Conservation (phyloP, 2,113 vertebrate genomes). For the Gila orcuttii region DNA sequence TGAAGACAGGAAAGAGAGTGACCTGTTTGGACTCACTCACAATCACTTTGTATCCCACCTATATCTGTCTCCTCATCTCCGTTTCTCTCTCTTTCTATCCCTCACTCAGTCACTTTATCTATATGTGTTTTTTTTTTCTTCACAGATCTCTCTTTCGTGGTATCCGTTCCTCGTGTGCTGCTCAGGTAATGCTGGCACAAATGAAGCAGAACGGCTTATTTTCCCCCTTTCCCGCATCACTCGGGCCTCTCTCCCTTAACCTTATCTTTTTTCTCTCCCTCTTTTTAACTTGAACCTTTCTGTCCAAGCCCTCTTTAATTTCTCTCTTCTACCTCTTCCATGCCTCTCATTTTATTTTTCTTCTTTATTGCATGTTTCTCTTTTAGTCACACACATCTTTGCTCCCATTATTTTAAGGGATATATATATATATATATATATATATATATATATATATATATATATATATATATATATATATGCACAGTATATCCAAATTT, state of each 20-base stretch:
- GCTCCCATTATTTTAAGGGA: not conserved
- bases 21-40: constrained; percentile 50
- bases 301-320: not conserved
- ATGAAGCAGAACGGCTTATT: constrained; percentile 62
- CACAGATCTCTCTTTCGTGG: constrained; percentile 8
- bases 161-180: constrained; percentile 40
- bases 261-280: not conserved
- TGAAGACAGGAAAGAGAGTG: constrained; percentile 63
- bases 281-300: not conserved
- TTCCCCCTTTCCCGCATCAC: not conserved
- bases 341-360: not conserved
- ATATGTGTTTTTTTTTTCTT: constrained; percentile 44
- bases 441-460: too few relatives aligned
- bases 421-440: not conserved
- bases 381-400: not conserved
- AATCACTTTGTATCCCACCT: constrained; percentile 5
- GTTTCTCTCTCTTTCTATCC: constrained; percentile 14
- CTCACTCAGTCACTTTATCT: constrained; percentile 8
- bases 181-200: constrained; percentile 70
- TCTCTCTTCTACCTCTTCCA: not conserved
- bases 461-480: too few relatives aligned
- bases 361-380: not conserved
- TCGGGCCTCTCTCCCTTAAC: constrained; percentile 27
- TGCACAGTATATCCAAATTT: too few relatives aligned
- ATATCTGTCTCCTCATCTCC: constrained; percentile 5